Evolutionary conservation across 2,888 invertebrate species (phyloP).

Genomic region (Eremobia ochroleuca): DNA sequence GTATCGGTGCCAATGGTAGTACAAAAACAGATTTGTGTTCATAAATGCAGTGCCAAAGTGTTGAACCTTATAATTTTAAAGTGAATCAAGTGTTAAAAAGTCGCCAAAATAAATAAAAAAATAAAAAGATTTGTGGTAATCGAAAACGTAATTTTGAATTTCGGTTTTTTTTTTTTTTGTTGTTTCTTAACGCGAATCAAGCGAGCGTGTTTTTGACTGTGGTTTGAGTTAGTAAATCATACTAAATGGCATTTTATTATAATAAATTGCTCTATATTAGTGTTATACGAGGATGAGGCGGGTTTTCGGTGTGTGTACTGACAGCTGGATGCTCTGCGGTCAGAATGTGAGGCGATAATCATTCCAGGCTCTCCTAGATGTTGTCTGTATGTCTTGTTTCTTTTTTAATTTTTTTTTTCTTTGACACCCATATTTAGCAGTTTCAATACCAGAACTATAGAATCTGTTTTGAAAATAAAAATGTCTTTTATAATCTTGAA

Average conservation of each 20-base stretch:
- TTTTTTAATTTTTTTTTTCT: constrained; percentile 74
- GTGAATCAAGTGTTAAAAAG: constrained; percentile 26
- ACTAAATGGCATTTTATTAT: constrained; percentile 78
- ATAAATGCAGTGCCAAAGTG: constrained; percentile 78
- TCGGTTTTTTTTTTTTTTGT: constrained; percentile 29
- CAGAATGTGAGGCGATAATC: constrained; percentile 89
- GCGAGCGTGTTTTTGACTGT: constrained; percentile 31
- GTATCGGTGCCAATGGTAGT: constrained; percentile 74
- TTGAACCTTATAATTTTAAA: constrained; percentile 35
- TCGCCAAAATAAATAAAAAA: constrained; percentile 28
- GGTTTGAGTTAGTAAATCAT: constrained; percentile 44
- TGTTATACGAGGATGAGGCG: constrained; percentile 84
- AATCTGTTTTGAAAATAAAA: constrained; percentile 4
- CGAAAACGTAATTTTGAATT: constrained; percentile 37
- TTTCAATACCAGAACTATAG: background rate
- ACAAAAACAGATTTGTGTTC: constrained; percentile 72
- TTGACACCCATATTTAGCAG: constrained; percentile 56
- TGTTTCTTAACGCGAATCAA: background rate
- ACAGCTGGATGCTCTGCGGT: constrained; percentile 89
- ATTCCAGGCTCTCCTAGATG: constrained; percentile 86
- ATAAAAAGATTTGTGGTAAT: constrained; percentile 16
- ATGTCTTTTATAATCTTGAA: background rate
- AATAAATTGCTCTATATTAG: constrained; percentile 73
- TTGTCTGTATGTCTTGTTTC: constrained; percentile 88
- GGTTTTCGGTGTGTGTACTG: constrained; percentile 90